Evolutionary conservation across 2,888 invertebrate species (phyloP), one percentile per base, ranked within the genome.

Genomic region (Gymnoscelis rufifasciata): DNA sequence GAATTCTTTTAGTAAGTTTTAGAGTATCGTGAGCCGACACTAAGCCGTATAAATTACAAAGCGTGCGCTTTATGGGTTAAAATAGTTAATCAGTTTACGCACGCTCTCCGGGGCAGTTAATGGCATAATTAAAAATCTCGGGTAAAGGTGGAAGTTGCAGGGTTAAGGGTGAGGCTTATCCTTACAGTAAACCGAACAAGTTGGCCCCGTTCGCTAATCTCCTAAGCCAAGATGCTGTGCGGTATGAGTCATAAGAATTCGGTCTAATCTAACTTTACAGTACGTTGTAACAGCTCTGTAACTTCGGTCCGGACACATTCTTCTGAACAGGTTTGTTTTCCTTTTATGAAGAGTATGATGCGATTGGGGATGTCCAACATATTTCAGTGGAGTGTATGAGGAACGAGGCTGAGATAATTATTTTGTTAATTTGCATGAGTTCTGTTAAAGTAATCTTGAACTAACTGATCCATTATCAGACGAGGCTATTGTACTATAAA

Each of bases 141-240:
- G 72, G 67, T 68, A 64, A 69, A 77, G 74, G 71, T 69, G 66
- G 52, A 54, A 55, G 56, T 56, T 54, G 52, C 54, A 45, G 58
- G 56, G 56, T 53, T 57, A 54, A 54, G 54, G 56, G 54, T 44
- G 60, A 65, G 66, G 75, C 77, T 80, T 80, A 80, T 74, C 73
- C 78, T 71, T 71, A 71, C 70, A 76, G 77, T 78, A 74, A 74
- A 78, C 76, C 71, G 75, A 78, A 78, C 78, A 78, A 79, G 74
- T 81, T 80, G 78, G 71, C 72, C 73, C 71, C 71, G 71, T 74
- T 78, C 69, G 73, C 78, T 83, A 83, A 83, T 83, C 83, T 83
- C 72, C 76, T 81, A 79, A 83, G 78, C 78, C 75, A 74, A 75
- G 76, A 71, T 72, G 74, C 63, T 67, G 64, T 57, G 57, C 66